Percentiles rank a stretch among this genome's conserved stretches.
These are phyloP conservation scores for Micropoecilia bifurca DNA, from an alignment of 2,797 vertebrate species.

Conservation along the genomic window DNA sequence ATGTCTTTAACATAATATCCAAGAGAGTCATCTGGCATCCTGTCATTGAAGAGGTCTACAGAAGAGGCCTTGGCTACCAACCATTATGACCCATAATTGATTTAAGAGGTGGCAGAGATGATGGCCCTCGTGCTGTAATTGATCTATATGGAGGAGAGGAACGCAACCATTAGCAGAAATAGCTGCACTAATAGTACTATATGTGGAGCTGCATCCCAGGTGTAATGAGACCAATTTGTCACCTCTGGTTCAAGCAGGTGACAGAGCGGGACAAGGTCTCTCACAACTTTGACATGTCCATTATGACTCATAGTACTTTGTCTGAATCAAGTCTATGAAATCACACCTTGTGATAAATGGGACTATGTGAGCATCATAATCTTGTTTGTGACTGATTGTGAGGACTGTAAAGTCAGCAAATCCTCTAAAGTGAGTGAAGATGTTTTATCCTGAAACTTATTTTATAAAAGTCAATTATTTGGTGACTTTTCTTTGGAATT, in stretches of 20 bases:
- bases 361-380: neutral
- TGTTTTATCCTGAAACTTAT: neutral
- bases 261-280: constrained; percentile 53
- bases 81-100: constrained; percentile 74
- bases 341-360: constrained; percentile 13
- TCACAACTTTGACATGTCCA: constrained; percentile 41
- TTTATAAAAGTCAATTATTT: neutral
- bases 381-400: neutral
- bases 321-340: constrained; percentile 44
- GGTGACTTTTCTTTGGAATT: neutral
- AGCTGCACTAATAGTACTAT: constrained; percentile 79
- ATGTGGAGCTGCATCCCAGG: constrained; percentile 73
- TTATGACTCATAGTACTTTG: constrained; percentile 54
- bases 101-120: constrained; percentile 67
- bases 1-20: constrained; percentile 21
- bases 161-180: constrained; percentile 78
- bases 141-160: constrained; percentile 77
- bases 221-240: constrained; percentile 83
- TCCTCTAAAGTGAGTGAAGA: neutral
- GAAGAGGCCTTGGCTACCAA: constrained; percentile 49
- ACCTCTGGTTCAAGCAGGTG: constrained; percentile 73
- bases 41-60: constrained; percentile 49
- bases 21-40: constrained; percentile 38
- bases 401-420: neutral
- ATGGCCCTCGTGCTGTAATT: constrained; percentile 66